Base-by-base conservation (phyloP, 1,140 invertebrate genomes). In the Drosophila novamexicana region DNA sequence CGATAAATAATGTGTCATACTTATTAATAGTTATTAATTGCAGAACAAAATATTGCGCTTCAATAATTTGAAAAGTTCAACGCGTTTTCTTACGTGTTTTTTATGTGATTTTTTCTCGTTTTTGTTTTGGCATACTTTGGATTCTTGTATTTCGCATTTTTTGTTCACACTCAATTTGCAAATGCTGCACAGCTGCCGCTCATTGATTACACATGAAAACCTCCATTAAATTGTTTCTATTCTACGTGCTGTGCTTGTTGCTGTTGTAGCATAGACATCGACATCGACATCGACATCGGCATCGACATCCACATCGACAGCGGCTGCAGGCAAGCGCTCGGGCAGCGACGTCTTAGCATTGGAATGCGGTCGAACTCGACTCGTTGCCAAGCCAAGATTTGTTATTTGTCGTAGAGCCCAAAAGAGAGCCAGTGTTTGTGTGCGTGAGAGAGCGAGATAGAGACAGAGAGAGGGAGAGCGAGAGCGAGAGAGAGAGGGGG, bases 351-450 rank as follows among this genome's bases (percentile, higher is more conserved):
- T 84, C 84, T 88, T 88, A 89, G 64, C 77, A 80, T 80, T 74
- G 83, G 83, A 88, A 88, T 88, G 83, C 84, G 83, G 83, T 88
- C 83, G 83, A 88, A 84, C 83, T 77, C 77, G 83, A 79, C 85
- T 73, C 66, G 77, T 59, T 77, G 76, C 75, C 82, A 81, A 83
- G 79, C 83, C 78, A 85, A 86, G 67, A 88, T 77, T 81, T 74
- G 62, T 73, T 64, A 56, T 34, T 61, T 66, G 66, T 58, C 61
- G 71, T 62, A 44, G 45, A 29, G 22, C 57, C 67, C 50, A 22
- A 70, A 61, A 70, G 68, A 44, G 56, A 18, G 18, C 1, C 39
- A 7, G 6, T n/a, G 40, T n/a, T 12, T 12, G 39, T 9, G 45
- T 18, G 34, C 42, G 44, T 50, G 39, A 58, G 4, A 44, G 16